Base-by-base conservation (phyloP, 1,140 invertebrate genomes). In the Cardiocondyla obscurior region DNA sequence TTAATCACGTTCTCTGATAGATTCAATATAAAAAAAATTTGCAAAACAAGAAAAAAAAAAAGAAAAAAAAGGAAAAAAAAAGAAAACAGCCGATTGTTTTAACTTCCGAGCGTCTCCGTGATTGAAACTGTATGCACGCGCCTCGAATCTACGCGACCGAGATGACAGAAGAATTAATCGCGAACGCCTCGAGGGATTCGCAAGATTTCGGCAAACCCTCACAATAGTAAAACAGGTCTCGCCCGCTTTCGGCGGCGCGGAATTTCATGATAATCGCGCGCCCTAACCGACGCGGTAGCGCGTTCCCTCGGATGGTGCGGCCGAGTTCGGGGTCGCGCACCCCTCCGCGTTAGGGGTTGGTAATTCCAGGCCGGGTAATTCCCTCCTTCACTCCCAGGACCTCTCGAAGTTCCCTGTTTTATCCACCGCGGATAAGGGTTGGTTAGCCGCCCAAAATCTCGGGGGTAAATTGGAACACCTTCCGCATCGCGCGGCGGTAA, bases 401-500 rank as follows among this genome's bases (percentile, higher is more conserved):
- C 72, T 60, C 42, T 19, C 46, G 62, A 57, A 62, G 83, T 85
- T 81, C 70, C 83, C 93, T 94, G 92, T 91, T 91, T 93, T 94
- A 94, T 86, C 93, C 84, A 89, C 90, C 55, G 90, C 39, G 84
- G 91, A 85, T 92, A 92, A 90, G 88, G 88, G 83, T 76, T 88
- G 81, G 83, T 70, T 57, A 73, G 60, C 81, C 53, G 30, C 14
- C 12, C 36, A 46, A 53, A 81, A 53, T 82, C 84, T 84, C 49
- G 51, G 86, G 84, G 88, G 85, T 90, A 83, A 82, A 89, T 62
- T 84, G 90, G 53, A 82, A 88, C n/a, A n/a, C 88, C 92, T 92
- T 91, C 89, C 81, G 28, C 86, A 94, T 87, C 93, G 82, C 87
- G 42, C n/a, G 89, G 90, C 83, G 92, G 90, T 94, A 93, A 93